phyloP scores from a whole-genome alignment of 2,888 invertebrate genomes.

The Ethmia dodecea region DNA sequence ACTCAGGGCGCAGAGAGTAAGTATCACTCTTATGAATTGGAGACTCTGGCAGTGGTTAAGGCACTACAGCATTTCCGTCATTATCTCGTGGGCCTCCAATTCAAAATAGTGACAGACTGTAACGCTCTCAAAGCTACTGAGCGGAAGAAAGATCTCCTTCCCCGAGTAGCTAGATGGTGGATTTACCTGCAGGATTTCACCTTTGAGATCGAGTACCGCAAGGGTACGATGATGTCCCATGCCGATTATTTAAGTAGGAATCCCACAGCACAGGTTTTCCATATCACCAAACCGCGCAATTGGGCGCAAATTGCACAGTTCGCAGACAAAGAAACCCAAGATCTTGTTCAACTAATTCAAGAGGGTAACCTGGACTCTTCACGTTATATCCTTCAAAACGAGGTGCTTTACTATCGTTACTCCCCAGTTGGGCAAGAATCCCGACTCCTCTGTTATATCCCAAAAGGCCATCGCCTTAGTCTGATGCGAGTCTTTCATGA shows the following conservation, averaged over 20 bases:
- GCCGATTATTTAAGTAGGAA: constrained; percentile 24
- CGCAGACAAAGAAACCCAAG: constrained; percentile 10
- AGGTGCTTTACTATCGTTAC: neutral
- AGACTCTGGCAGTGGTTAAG: constrained; percentile 34
- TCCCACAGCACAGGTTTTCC: constrained; percentile 18
- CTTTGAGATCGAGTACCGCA: constrained; percentile 19
- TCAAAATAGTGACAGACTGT: constrained; percentile 21
- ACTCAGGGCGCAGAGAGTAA: constrained; percentile 20
- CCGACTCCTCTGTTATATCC: constrained; percentile 23
- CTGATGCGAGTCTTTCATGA: constrained; percentile 8
- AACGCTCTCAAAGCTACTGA: constrained; percentile 19
- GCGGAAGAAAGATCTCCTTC: constrained; percentile 21
- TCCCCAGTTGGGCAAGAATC: no score
- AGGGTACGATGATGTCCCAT: constrained; percentile 20
- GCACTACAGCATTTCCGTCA: constrained; percentile 32
- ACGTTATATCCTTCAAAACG: constrained; percentile 17
- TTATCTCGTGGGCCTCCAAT: constrained; percentile 31
- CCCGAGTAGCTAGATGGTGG: constrained; percentile 25
- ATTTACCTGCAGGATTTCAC: constrained; percentile 22
- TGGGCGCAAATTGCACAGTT: constrained; percentile 18
- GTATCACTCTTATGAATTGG: constrained; percentile 36
- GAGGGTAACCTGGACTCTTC: constrained; percentile 12
- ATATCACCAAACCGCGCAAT: constrained; percentile 2
- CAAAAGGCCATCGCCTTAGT: constrained; percentile 12
- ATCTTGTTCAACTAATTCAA: constrained; percentile 15